These are phyloP conservation scores for Stegodyphus mimosarum DNA, from an alignment of 1,140 invertebrate species.

Conservation along the genomic window DNA sequence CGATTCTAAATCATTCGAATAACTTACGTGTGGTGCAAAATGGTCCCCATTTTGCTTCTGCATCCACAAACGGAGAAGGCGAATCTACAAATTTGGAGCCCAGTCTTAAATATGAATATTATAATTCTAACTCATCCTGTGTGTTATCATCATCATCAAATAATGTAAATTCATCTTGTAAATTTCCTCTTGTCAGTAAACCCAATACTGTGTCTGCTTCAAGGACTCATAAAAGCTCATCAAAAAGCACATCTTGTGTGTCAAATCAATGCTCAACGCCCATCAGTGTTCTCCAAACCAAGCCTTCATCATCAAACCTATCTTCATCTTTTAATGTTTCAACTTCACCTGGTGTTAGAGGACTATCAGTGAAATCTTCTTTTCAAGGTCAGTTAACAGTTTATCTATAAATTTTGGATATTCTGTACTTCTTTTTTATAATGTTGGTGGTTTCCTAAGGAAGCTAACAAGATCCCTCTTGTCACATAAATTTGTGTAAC, in stretches of 20 bases:
- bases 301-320: background rate
- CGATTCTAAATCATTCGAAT: too few relatives aligned
- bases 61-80: slow-evolving; percentile 17
- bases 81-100: background rate
- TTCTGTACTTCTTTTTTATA: too few relatives aligned
- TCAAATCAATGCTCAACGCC: slow-evolving; percentile 1
- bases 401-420: background rate
- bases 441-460: too few relatives aligned
- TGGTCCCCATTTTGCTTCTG: too few relatives aligned
- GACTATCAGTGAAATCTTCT: slow-evolving; percentile 7
- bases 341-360: background rate
- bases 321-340: background rate
- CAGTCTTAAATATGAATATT: slow-evolving; percentile 12
- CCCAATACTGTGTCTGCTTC: background rate
- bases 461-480: too few relatives aligned
- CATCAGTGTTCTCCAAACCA: background rate
- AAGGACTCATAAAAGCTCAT: background rate
- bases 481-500: too few relatives aligned
- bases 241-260: background rate
- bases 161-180: background rate
- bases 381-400: slow-evolving; percentile 20
- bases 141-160: background rate
- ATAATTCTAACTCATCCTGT: background rate
- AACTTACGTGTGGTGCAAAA: too few relatives aligned
- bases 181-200: background rate